Percentiles rank a stretch among this genome's conserved stretches.
These are phyloP conservation scores for Smittia sp. DNA, from an alignment of 2,888 invertebrate species.

Conservation along the genomic window DNA sequence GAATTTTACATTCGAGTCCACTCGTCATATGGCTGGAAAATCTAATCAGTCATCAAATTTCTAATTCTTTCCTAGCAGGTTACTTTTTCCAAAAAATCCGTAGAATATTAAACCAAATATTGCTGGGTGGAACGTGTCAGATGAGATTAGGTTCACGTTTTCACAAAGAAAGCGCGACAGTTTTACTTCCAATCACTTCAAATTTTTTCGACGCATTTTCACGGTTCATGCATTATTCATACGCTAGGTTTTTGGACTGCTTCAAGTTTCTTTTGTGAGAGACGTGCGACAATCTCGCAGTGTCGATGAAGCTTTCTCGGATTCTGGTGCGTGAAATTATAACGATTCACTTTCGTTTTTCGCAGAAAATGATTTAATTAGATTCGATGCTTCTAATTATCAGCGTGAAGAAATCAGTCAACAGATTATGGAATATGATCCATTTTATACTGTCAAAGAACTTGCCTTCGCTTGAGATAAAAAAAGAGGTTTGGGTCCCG, in stretches of 20 bases:
- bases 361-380: neutral
- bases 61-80: too few relatives aligned
- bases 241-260: neutral
- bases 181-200: neutral
- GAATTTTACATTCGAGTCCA: too few relatives aligned
- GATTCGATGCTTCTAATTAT: neutral
- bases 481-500: too few relatives aligned
- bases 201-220: neutral
- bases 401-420: neutral
- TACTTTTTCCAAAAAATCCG: too few relatives aligned
- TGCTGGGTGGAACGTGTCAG: too few relatives aligned
- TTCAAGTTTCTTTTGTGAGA: neutral
- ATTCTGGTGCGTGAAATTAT: too few relatives aligned
- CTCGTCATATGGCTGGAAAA: too few relatives aligned
- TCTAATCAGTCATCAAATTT: too few relatives aligned
- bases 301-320: too few relatives aligned
- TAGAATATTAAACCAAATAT: too few relatives aligned
- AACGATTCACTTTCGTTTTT: neutral
- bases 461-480: too few relatives aligned
- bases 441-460: too few relatives aligned
- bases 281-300: neutral
- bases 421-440: neutral
- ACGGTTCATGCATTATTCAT: constrained; percentile 12
- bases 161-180: neutral
- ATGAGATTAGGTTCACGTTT: neutral